Base-by-base conservation (phyloP, 2,113 vertebrate genomes). In the Lathamus discolor region DNA sequence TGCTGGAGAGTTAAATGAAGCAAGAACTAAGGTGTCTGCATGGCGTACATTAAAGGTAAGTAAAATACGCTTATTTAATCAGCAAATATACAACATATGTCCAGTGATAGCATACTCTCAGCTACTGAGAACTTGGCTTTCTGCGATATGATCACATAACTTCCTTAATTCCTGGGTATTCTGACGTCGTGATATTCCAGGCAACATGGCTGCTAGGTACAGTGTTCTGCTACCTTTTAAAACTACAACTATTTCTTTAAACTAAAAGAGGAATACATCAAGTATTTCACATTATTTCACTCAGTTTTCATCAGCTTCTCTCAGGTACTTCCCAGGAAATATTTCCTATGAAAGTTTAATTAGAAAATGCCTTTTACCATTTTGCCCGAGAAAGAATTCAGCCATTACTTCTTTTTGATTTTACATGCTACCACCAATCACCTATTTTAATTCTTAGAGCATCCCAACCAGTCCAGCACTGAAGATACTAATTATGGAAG, bases 391-490 rank as follows among this genome's bases (percentile, higher is more conserved):
- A 83, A 95, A 84, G 14, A 95, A 75, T 81, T 88, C 24, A 76
- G 35, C 52, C 86, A 79, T 92, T 55, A 75, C 11, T 68, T 85
- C 33, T 72, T 95, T 87, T 83, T 73, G 9, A 62, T 92, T 96
- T 92, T 55, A 64, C 43, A 46, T 59, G 54, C 12, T 55, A 70
- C 23, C 48, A 86, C 31, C 41, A 81, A 76, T 54, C 59, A 95
- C 23, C 49, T 89, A 70, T 85, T 94, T 91, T 70, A 90, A 83
- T 68, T 95, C 54, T 89, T 94, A 82, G 55, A 86, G 86, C 37
- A 83, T 83, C 51, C 46, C 54, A 87, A 54, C 82, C 92, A 83
- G 37, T 8, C 35, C 31, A 81, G 15, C 89, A 75, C 49, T 86
- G 83, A 90, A 66, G 28, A 77, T 75, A 87, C 35, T 85, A 79